Conservation (phyloP, 2,797 vertebrate species). For the Orientallactaga sibirica region DNA sequence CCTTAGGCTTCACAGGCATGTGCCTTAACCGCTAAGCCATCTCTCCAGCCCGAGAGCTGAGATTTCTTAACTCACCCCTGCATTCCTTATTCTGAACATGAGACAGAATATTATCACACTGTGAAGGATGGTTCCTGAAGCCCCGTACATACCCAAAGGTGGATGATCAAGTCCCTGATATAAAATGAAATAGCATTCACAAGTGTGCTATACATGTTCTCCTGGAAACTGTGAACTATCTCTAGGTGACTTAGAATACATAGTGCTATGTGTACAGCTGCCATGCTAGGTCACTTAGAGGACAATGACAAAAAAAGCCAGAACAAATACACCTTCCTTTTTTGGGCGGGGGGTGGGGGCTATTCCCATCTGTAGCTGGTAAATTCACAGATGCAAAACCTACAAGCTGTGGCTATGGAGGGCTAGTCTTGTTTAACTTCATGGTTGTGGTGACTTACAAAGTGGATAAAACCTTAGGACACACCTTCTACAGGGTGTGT, state of each 20-base stretch:
- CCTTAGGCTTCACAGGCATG: too few relatives aligned
- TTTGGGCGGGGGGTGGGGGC: too few relatives aligned
- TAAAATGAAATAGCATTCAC: background rate
- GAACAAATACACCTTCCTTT: background rate
- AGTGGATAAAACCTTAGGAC: background rate
- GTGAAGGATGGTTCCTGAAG: background rate
- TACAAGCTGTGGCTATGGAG: rapidly evolving
- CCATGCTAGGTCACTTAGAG: background rate
- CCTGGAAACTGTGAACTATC: background rate
- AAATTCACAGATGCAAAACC: background rate
- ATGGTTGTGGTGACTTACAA: background rate
- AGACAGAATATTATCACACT: background rate
- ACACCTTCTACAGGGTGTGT: background rate
- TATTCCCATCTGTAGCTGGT: too few relatives aligned
- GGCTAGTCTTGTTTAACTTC: background rate
- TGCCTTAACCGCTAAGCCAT: too few relatives aligned
- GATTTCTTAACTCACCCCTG: background rate
- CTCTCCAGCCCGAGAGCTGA: background rate
- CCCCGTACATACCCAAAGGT: background rate
- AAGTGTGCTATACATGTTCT: too few relatives aligned
- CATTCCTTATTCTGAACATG: background rate
- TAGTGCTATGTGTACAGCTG: too few relatives aligned
- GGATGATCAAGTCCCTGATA: background rate
- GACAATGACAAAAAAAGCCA: background rate
- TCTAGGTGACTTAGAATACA: background rate